phyloP scores from a whole-genome alignment of 2,113 vertebrate genomes.

The Furnarius figulus region DNA sequence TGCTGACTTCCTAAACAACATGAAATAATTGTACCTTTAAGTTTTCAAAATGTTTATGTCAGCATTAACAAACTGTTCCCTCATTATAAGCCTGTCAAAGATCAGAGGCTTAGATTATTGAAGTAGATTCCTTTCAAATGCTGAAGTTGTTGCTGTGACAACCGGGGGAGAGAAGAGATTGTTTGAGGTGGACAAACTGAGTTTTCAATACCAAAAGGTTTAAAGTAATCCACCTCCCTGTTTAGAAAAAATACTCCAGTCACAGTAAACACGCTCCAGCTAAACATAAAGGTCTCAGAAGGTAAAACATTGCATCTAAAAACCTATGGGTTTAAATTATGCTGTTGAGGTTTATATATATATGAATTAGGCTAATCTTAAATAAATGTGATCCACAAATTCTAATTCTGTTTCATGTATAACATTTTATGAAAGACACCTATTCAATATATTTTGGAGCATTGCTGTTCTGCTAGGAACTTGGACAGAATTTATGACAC shows the following conservation, averaged over 20 bases:
- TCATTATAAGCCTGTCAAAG: constrained; percentile 78
- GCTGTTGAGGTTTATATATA: background rate
- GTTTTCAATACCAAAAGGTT: constrained; percentile 51
- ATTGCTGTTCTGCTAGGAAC: background rate
- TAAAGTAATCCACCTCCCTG: constrained; percentile 28
- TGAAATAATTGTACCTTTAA: constrained; percentile 64
- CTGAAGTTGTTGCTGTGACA: constrained; percentile 78
- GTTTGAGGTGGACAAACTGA: constrained; percentile 40
- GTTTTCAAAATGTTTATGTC: constrained; percentile 75
- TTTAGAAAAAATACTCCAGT: constrained; percentile 39
- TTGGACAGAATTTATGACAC: constrained; percentile 7
- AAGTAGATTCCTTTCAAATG: constrained; percentile 77
- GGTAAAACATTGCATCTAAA: background rate
- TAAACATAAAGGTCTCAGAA: background rate
- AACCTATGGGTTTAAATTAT: background rate
- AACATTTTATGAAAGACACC: constrained; percentile 25
- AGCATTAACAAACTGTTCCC: constrained; percentile 79
- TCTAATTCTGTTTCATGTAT: background rate
- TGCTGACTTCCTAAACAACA: constrained; percentile 68
- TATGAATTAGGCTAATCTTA: constrained; percentile 9
- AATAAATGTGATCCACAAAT: background rate
- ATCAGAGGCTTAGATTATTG: constrained; percentile 83
- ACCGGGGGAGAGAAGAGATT: constrained; percentile 51
- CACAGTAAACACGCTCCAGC: background rate
- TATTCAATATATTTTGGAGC: constrained; percentile 13